Percentiles rank a stretch among this genome's conserved stretches.
These are phyloP conservation scores for Rhizomys pruinosus DNA, from an alignment of 2,113 vertebrate genomes.

Conservation along the genomic window DNA sequence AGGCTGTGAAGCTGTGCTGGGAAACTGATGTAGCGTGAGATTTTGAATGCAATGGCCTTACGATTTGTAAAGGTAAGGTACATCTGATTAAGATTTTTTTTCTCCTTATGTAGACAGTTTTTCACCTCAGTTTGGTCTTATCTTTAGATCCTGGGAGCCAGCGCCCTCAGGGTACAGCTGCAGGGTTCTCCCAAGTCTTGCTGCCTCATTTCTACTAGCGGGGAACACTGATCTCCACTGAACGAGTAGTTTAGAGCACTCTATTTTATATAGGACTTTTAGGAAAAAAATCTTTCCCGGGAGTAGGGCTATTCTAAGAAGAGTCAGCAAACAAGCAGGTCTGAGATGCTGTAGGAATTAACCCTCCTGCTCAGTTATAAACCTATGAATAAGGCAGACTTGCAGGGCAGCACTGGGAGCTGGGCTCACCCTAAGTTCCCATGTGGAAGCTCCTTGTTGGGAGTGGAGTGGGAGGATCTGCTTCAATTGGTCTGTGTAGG, in stretches of 20 bases:
- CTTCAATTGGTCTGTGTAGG: not conserved
- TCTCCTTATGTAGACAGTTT: not conserved
- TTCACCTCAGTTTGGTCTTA: not conserved
- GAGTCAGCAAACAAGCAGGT: constrained; percentile 31
- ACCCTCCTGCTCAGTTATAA: constrained; percentile 61
- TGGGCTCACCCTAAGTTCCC: constrained; percentile 15
- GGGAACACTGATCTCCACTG: not conserved
- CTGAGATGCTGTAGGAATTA: constrained; percentile 47
- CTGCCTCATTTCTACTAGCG: not conserved
- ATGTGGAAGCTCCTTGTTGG: not conserved
- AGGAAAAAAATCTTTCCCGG: constrained; percentile 32
- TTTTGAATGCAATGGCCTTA: not conserved
- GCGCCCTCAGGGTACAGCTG: not conserved
- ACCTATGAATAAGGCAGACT: constrained; percentile 43
- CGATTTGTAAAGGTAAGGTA: not conserved
- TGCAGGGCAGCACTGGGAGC: constrained; percentile 65
- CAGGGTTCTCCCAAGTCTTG: not conserved
- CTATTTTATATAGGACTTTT: constrained; percentile 24
- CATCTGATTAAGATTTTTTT: not conserved
- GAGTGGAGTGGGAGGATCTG: not conserved
- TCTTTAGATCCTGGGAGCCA: not conserved
- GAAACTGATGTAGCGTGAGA: not conserved
- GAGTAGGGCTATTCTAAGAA: constrained; percentile 25
- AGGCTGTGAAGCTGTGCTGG: not conserved
- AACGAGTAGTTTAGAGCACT: constrained; percentile 1